Percentiles rank a stretch among this genome's conserved stretches.
Conservation (phyloP, 2,888 invertebrate genomes). For the Urechis unicinctus region DNA sequence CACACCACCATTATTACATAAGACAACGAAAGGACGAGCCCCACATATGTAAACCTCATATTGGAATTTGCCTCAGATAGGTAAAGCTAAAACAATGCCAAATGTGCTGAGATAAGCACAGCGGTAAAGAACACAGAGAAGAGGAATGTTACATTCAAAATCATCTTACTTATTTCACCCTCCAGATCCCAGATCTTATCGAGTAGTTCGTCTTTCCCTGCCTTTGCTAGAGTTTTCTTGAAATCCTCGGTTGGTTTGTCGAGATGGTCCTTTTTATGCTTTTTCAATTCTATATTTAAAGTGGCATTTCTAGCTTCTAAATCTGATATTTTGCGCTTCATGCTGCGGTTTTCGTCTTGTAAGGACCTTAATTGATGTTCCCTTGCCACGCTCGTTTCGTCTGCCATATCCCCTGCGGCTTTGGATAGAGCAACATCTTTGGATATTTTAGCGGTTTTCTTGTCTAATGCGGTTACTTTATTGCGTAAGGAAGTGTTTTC, state of each 20-base stretch:
- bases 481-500: conserved; percentile 23
- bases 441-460: conserved; percentile 22
- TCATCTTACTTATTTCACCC: conserved; percentile 68
- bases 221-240: conserved; percentile 52
- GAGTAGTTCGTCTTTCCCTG: conserved; percentile 50
- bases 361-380: conserved; percentile 64
- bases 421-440: conserved; percentile 55
- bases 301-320: conserved; percentile 56
- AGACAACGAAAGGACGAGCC: too few species aligned
- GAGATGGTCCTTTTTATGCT: conserved; percentile 8
- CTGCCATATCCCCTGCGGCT: conserved; percentile 37
- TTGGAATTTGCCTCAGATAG: too few species aligned
- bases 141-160: too few species aligned
- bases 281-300: conserved; percentile 15
- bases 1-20: too few species aligned
- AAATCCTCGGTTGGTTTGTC: conserved; percentile 40
- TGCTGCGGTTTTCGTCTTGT: conserved; percentile 68
- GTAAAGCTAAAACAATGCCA: too few species aligned
- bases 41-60: too few species aligned
- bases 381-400: neutral
- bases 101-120: too few species aligned
- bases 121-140: too few species aligned
- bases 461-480: conserved; percentile 21
- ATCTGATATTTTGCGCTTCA: conserved; percentile 60
- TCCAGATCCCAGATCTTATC: conserved; percentile 82